These are phyloP conservation scores for Acronicta leporina DNA, from an alignment of 2,888 invertebrate species.

Conservation along the genomic window DNA sequence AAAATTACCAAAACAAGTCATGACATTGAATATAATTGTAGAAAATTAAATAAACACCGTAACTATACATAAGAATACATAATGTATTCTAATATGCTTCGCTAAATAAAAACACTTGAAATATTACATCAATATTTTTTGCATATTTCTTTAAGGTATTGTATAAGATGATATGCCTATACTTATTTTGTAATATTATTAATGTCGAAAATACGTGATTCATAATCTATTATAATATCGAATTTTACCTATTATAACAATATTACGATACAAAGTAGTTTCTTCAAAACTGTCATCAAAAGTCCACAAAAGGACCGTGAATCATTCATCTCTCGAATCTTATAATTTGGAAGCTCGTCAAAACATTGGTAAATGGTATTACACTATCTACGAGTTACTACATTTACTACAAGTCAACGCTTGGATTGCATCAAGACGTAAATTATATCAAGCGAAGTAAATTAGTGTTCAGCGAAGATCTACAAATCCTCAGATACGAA, in stretches of 20 bases:
- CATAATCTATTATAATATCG: too few species aligned
- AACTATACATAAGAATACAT: neutral
- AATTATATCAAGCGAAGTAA: slow-evolving; percentile 40
- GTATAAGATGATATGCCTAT: slow-evolving; percentile 20
- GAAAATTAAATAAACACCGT: neutral
- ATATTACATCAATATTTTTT: slow-evolving; percentile 23
- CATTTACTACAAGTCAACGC: slow-evolving; percentile 15
- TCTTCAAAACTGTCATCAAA: too few species aligned
- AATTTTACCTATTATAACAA: too few species aligned
- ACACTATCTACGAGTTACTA: slow-evolving; percentile 25
- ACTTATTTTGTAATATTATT: slow-evolving; percentile 4
- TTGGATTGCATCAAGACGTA: slow-evolving; percentile 34
- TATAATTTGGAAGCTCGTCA: slow-evolving; percentile 10
- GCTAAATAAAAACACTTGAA: slow-evolving; percentile 9
- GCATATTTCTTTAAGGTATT: slow-evolving; percentile 2
- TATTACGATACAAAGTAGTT: too few species aligned
- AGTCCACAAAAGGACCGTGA: neutral
- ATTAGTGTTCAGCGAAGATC: slow-evolving; percentile 29
- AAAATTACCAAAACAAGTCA: neutral
- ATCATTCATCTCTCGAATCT: neutral
- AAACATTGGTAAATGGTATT: slow-evolving; percentile 23
- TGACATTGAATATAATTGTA: slow-evolving; percentile 1
- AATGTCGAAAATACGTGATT: too few species aligned
- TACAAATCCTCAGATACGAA: slow-evolving; percentile 10
- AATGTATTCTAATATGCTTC: slow-evolving; percentile 20